Evolutionary conservation across 2,113 vertebrate genomes (phyloP).

Genomic region (Hydrolagus affinis): DNA sequence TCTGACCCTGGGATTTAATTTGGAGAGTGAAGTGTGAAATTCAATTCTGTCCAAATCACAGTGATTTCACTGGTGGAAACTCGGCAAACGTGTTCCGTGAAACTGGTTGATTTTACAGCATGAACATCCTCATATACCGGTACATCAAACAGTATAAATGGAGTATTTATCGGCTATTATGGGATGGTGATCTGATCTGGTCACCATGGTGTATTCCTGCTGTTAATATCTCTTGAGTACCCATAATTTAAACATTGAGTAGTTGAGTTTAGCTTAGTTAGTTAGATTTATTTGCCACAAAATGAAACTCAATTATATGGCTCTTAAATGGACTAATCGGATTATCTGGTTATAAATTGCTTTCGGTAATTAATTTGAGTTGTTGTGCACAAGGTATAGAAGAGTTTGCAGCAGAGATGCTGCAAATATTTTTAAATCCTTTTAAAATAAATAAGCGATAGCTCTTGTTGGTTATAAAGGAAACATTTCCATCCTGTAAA

Average conservation of each 20-base stretch:
- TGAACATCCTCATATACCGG: not conserved
- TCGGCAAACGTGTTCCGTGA: not conserved
- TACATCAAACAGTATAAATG: not conserved
- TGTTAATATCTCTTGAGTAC: not conserved
- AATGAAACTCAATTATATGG: not conserved
- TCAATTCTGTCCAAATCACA: not conserved
- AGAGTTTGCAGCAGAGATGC: not conserved
- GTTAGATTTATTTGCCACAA: too few species aligned
- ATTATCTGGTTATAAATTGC: not conserved
- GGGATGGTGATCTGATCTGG: not conserved
- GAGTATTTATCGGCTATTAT: not conserved
- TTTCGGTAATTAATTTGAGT: not conserved
- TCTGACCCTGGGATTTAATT: not conserved
- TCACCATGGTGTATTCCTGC: not conserved
- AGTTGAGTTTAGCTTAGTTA: not conserved
- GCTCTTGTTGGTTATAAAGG: not conserved
- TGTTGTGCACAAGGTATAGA: not conserved
- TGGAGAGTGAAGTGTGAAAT: not conserved
- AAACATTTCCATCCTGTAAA: not conserved
- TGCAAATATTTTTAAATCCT: not conserved
- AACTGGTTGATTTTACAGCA: not conserved
- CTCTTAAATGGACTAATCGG: not conserved
- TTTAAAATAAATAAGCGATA: not conserved
- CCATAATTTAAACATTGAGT: not conserved
- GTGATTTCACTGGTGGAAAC: not conserved